A percentile compares a stretch with the other conserved stretches of the same genome.
Conservation (phyloP, 1,140 invertebrate genomes). For the Spodoptera frugiperda region DNA sequence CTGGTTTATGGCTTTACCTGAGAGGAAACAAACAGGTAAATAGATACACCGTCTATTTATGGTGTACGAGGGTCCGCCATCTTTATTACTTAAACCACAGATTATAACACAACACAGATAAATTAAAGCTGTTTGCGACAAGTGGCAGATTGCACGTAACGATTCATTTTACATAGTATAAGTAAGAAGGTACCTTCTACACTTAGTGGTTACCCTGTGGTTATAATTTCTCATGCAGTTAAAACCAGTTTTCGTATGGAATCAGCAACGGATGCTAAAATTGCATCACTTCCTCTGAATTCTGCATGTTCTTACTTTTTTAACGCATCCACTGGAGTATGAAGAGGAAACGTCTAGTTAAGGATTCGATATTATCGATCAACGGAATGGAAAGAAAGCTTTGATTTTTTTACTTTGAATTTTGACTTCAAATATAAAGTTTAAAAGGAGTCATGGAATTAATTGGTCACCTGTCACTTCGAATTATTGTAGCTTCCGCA, state of each 20-base stretch:
- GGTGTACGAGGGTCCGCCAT: neutral
- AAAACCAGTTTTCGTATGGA: conserved; percentile 27
- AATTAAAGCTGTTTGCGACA: neutral
- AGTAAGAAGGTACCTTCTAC: neutral
- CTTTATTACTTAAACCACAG: conserved; percentile 5
- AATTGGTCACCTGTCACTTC: neutral
- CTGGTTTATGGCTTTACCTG: conserved; percentile 35
- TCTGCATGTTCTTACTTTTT: neutral
- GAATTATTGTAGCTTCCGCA: neutral
- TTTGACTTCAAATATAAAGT: neutral
- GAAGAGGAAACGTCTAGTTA: conserved; percentile 16
- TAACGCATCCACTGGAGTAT: conserved; percentile 13
- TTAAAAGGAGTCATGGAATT: neutral
- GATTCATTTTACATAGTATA: neutral
- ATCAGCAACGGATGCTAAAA: conserved; percentile 21
- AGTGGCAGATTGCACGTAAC: conserved; percentile 4
- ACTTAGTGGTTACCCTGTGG: neutral
- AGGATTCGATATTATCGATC: neutral
- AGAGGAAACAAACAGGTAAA: conserved; percentile 36
- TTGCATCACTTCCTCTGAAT: conserved; percentile 19
- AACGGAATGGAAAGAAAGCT: neutral
- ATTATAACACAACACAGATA: conserved; percentile 3
- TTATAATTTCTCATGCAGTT: conserved; percentile 2
- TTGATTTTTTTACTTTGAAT: neutral
- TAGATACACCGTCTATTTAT: conserved; percentile 22